Base-by-base conservation (phyloP, 2,888 invertebrate species). In the Acrocera orbiculus region DNA sequence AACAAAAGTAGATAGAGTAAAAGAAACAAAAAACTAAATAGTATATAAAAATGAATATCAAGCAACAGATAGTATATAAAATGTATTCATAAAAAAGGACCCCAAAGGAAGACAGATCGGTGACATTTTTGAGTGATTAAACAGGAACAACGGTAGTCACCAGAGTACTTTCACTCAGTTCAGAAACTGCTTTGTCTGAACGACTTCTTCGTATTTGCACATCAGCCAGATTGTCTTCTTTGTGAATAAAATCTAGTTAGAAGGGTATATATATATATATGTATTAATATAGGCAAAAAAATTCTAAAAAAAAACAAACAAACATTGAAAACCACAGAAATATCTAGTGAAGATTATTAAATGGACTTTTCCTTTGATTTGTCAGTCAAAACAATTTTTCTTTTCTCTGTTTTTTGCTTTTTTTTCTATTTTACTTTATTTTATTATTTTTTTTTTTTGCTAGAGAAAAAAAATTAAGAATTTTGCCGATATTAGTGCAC, bases 71-170 rank as follows among this genome's bases (percentile, higher is more conserved):
- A n/a, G n/a, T n/a, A n/a, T n/a, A n/a, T n/a, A n/a, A n/a, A n/a
- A n/a, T n/a, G n/a, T n/a, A n/a, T n/a, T n/a, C n/a, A n/a, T n/a
- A 27, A 30, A 39, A 23, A 28, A 5, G 23, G 35, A 30, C 30
- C 35, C 30, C 38, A 35, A 39, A 39, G 36, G 31, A 42, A 43
- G 46, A 44, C 43, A 46, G 45, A 47, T 46, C 44, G 39, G 41
- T 47, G 47, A 47, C 47, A 43, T 40, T 45, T 47, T 44, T 47
- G 47, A 47, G 46, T 46, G 47, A 47, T 47, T 47, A 47, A 47
- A 46, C 46, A 42, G 39, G 42, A 42, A 43, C 29, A 42, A 39
- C 37, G 39, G 40, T 37, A 40, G 43, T 44, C 44, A 39, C 33
- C 38, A 39, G 27, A 24, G 32, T 19, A 32, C 25, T 38, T 34